These are phyloP conservation scores for Rhopalosiphum maidis DNA, from an alignment of 1,140 invertebrate species.

Conservation along the genomic window DNA sequence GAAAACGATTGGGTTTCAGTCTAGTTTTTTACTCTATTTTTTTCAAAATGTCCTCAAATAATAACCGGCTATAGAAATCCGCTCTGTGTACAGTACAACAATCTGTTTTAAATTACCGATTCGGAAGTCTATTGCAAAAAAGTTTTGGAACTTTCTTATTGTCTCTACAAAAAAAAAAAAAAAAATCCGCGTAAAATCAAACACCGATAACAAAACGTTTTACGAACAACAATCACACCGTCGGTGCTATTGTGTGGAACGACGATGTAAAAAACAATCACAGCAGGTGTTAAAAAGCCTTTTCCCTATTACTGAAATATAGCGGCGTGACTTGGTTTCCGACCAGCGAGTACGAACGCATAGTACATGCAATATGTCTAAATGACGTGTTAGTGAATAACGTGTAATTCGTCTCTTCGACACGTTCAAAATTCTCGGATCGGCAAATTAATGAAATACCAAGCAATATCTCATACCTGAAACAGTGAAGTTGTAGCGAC, in stretches of 20 bases:
- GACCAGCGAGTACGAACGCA: too few species aligned
- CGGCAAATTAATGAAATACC: background rate
- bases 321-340: too few species aligned
- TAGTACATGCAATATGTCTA: too few species aligned
- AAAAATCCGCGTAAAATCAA: background rate
- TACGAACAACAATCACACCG: background rate
- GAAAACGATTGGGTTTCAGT: background rate
- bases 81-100: background rate
- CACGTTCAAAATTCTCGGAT: background rate
- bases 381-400: too few species aligned
- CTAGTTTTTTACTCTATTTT: background rate
- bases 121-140: background rate
- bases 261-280: background rate
- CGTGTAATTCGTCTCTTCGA: background rate
- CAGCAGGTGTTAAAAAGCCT: background rate
- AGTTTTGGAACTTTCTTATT: background rate
- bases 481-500: background rate
- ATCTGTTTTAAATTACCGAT: background rate
- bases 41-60: background rate
- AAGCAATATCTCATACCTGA: background rate
- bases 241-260: background rate
- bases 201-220: background rate
- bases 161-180: background rate
- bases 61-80: background rate
- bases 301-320: too few species aligned